Evolutionary conservation across 1,140 invertebrate species (phyloP).

Genomic region (Drosophila malerkotliana): DNA sequence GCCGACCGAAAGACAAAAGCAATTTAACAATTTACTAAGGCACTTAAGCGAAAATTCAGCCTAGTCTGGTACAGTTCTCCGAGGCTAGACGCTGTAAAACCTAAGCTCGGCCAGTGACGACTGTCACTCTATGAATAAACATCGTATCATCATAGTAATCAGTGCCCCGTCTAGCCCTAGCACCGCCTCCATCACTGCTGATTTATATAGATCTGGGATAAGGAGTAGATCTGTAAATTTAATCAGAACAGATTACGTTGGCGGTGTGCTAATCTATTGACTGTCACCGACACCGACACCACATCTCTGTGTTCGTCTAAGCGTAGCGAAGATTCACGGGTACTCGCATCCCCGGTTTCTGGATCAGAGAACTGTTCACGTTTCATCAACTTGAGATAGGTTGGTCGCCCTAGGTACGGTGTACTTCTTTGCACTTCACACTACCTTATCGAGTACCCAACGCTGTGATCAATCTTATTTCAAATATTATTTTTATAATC

Average conservation of each 20-base stretch:
- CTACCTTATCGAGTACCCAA: too few relatives aligned
- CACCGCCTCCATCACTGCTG: not conserved
- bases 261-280: slow-evolving; percentile 46
- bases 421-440: not conserved
- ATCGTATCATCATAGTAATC: slow-evolving; percentile 24
- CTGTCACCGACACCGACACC: slow-evolving; percentile 26
- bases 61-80: slow-evolving; percentile 27
- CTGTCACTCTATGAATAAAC: slow-evolving; percentile 69
- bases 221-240: slow-evolving; percentile 57
- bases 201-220: slow-evolving; percentile 27
- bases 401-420: not conserved
- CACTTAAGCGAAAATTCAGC: slow-evolving; percentile 75
- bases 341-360: slow-evolving; percentile 13
- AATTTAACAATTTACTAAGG: slow-evolving; percentile 81
- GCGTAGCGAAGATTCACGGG: slow-evolving; percentile 24
- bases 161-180: not conserved
- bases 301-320: slow-evolving; percentile 12
- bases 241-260: slow-evolving; percentile 61
- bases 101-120: slow-evolving; percentile 28
- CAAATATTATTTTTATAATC: too few relatives aligned
- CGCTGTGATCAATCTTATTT: too few relatives aligned
- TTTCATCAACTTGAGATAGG: slow-evolving; percentile 13
- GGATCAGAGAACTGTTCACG: slow-evolving; percentile 18
- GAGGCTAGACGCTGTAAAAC: slow-evolving; percentile 45
- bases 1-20: slow-evolving; percentile 73